A percentile compares a stretch with the other conserved stretches of the same genome.
phyloP scores from a whole-genome alignment of 2,888 invertebrate species.

The Platycheirus albimanus region DNA sequence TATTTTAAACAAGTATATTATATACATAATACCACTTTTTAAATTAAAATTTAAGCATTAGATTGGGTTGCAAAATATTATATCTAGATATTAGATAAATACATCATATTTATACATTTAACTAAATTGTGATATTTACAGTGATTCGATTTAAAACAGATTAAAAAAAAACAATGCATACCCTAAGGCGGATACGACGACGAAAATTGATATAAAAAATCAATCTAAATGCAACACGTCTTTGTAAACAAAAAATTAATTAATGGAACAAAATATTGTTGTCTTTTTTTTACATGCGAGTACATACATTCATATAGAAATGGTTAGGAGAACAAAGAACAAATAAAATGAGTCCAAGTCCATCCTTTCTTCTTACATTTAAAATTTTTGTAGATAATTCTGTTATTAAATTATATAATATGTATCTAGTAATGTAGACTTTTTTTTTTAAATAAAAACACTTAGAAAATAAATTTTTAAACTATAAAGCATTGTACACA shows the following conservation, averaged over 20 bases:
- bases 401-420: conserved; percentile 53
- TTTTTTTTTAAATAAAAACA: conserved; percentile 35
- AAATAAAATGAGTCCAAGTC: conserved; percentile 63
- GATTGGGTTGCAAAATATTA: conserved; percentile 65
- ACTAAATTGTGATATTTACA: conserved; percentile 83
- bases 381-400: conserved; percentile 51
- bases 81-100: conserved; percentile 68
- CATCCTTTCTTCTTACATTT: conserved; percentile 73
- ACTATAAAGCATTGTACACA: conserved; percentile 28
- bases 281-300: background rate
- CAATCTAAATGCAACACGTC: conserved; percentile 26
- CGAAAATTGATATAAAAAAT: conserved; percentile 16
- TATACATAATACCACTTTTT: conserved; percentile 19
- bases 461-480: conserved; percentile 39
- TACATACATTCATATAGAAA: too few relatives aligned
- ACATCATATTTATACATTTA: conserved; percentile 77
- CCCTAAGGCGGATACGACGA: conserved; percentile 26
- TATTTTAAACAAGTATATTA: conserved; percentile 62
- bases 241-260: conserved; percentile 25
- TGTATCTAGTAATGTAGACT: conserved; percentile 46
- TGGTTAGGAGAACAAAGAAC: conserved; percentile 37
- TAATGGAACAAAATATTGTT: conserved; percentile 3
- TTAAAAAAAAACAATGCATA: conserved; percentile 57
- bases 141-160: conserved; percentile 82
- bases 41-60: conserved; percentile 63